Percentiles rank a stretch among this genome's conserved stretches.
Conservation (phyloP, 2,888 invertebrate species). For the Oscheius sp. region DNA sequence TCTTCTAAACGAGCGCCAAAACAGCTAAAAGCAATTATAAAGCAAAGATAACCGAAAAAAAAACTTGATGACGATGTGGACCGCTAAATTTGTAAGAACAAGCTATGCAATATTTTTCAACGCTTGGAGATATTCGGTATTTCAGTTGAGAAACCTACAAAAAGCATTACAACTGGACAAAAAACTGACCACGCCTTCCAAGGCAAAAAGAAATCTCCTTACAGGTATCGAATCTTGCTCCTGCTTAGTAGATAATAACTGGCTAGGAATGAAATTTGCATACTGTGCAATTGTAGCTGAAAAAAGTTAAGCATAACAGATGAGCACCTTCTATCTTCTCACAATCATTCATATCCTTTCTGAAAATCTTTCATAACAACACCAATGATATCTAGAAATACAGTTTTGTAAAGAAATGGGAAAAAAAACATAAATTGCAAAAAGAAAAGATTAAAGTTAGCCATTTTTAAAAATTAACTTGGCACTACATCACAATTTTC, state of each 20-base stretch:
- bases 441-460: not conserved
- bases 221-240: constrained; percentile 15
- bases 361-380: not conserved
- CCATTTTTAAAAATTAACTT: no score
- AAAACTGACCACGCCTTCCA: constrained; percentile 19
- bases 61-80: constrained; percentile 26
- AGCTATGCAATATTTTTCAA: constrained; percentile 29
- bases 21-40: constrained; percentile 12
- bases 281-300: not conserved
- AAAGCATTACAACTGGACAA: not conserved
- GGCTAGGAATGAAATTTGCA: not conserved
- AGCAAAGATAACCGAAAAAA: not conserved
- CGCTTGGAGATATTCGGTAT: constrained; percentile 29
- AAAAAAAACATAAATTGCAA: not conserved
- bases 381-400: not conserved
- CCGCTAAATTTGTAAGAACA: constrained; percentile 27
- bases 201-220: constrained; percentile 5
- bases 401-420: not conserved
- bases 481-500: no score
- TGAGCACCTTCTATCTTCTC: not conserved
- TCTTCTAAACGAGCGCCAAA: constrained; percentile 20
- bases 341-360: not conserved
- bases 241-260: constrained; percentile 8
- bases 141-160: constrained; percentile 35
- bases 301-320: not conserved